Evolutionary conservation across 2,888 invertebrate species (phyloP), one percentile per base, ranked within the genome.

Genomic region (Hydraecia micacea): DNA sequence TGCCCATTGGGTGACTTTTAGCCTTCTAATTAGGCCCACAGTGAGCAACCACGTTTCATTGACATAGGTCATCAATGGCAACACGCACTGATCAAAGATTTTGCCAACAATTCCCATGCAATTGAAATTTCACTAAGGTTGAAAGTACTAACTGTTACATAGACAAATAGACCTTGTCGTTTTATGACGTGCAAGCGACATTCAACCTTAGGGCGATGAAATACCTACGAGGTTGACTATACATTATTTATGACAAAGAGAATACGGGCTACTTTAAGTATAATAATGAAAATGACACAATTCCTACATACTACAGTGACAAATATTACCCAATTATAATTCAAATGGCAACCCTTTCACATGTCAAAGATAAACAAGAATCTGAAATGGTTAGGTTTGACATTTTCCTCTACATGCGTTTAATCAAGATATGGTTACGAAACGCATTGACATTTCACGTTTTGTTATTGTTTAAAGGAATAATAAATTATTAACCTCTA

Each of bases 301-400:
- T 49, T 32, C 28, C 42, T 18, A 42, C 39, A 52, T 52, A 49
- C 25, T 9, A 58, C 15, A 58, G 25, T 32, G 62, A 72, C 65
- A 55, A 69, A 68, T 73, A 32, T 68, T 68, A 71, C 65, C 63
- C 78, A 65, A 79, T 87, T 80, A 81, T 84, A 79, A 88, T 84
- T 82, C 86, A 81, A 58, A 15, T 13, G 36, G 25, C 32, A 67
- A 72, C 65, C 72, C 60, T 74, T 75, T 69, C 28, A 70, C 62
- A 70, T 75, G 75, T 78, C 86, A 87, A 82, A 82, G 74, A 66
- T 80, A 78, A 83, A 86, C 71, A 76, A 15, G 52, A 65, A 62
- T 32, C 39, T 9, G 39, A 49, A 70, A 67, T 58, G 36, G 66
- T 73, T 49, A 25, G 32, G 42, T 58, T 36, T 74, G 63, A 73